Conservation (phyloP, 2,113 vertebrate species). For the Alosa alosa region DNA sequence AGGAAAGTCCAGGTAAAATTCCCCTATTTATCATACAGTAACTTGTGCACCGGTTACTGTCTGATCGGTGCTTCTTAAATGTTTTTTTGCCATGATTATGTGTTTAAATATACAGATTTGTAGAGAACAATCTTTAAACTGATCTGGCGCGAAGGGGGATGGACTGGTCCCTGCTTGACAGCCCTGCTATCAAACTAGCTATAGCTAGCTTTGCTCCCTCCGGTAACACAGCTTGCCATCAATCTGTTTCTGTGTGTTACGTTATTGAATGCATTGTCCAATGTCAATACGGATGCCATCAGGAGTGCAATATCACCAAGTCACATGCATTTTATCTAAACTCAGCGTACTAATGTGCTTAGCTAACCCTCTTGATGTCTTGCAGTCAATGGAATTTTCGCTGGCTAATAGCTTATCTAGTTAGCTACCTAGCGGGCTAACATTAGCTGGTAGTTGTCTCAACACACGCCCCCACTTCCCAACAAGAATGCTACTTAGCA, state of each 20-base stretch:
- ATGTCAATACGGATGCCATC: not conserved
- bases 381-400: not conserved
- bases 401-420: not conserved
- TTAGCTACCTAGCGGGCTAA: not conserved
- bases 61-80: not conserved
- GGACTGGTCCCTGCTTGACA: conserved; percentile 13
- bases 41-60: not conserved
- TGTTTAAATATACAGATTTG: not conserved
- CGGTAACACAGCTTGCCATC: not conserved
- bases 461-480: not conserved
- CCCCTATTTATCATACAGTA: not conserved
- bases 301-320: not conserved
- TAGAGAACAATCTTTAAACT: not conserved
- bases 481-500: not conserved
- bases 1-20: conserved; percentile 81
- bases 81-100: not conserved
- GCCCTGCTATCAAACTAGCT: not conserved
- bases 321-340: not conserved
- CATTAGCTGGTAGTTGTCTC: not conserved
- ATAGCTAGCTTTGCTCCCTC: not conserved
- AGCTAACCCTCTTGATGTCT: not conserved
- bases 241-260: not conserved
- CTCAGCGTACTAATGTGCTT: not conserved
- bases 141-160: not conserved
- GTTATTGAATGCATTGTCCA: not conserved